These are phyloP conservation scores for Abrostola tripartita DNA, from an alignment of 2,888 invertebrate genomes.

Conservation along the genomic window DNA sequence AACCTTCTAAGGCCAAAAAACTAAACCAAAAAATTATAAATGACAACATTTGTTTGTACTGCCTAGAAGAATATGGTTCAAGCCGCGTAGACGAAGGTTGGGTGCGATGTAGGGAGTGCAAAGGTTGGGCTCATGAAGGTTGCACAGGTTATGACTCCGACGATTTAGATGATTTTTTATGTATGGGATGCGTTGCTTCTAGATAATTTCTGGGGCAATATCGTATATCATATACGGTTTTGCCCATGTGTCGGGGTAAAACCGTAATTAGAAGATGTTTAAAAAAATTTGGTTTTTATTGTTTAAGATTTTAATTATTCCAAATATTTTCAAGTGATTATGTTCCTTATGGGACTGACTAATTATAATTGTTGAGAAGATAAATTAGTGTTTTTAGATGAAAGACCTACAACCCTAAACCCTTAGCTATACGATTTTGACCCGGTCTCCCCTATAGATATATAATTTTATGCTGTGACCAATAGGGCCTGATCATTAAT, in stretches of 20 bases:
- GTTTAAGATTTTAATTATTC: not conserved
- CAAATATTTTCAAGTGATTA: not conserved
- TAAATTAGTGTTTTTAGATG: slow-evolving; percentile 1
- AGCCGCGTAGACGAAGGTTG: not conserved
- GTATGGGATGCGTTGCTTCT: not conserved
- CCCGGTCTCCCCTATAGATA: too few relatives aligned
- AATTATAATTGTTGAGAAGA: slow-evolving; percentile 3
- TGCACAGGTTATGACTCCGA: not conserved
- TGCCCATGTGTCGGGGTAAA: slow-evolving; percentile 1
- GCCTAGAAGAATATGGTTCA: not conserved
- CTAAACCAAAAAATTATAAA: not conserved
- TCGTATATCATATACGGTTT: slow-evolving; percentile 6
- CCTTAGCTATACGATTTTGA: slow-evolving; percentile 7
- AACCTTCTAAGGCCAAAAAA: not conserved
- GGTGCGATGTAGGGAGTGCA: not conserved
- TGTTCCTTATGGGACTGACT: slow-evolving; percentile 8
- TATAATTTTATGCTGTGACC: too few relatives aligned
- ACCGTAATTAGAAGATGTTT: not conserved
- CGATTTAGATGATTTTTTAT: not conserved
- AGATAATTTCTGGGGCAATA: not conserved
- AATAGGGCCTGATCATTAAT: too few relatives aligned
- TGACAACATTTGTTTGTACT: slow-evolving; percentile 3
- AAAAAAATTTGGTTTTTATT: not conserved
- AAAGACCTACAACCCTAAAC: not conserved
- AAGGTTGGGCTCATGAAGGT: not conserved